Conservation (phyloP, 1,140 invertebrate genomes). For the Pseudomyrmex pallidus region DNA sequence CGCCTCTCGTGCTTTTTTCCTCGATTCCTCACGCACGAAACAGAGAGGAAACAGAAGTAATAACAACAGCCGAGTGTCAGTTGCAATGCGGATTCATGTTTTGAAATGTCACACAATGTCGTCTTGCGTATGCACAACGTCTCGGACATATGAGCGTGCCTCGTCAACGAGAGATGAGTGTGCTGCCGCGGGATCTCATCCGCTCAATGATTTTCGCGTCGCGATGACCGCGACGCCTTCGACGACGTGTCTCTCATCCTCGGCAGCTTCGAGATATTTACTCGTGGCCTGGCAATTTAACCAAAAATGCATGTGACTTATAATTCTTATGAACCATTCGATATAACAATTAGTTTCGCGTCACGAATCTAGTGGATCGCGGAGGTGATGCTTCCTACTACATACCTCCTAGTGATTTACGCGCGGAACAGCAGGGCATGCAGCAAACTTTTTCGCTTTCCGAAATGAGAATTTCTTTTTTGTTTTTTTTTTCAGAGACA, state of each 20-base stretch:
- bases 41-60: neutral
- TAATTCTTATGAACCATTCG: neutral
- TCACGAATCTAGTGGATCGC: neutral
- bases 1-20: neutral
- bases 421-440: neutral
- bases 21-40: neutral
- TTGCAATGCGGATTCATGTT: conserved; percentile 67
- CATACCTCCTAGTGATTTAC: conserved; percentile 32
- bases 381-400: too few species aligned
- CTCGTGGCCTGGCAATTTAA: neutral
- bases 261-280: neutral
- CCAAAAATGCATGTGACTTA: neutral
- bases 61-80: conserved; percentile 6
- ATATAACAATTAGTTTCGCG: neutral
- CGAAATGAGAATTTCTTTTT: too few species aligned
- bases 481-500: too few species aligned
- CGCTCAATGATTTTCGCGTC: conserved; percentile 8
- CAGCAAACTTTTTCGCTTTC: too few species aligned
- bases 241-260: neutral
- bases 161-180: neutral
- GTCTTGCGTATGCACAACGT: conserved; percentile 68
- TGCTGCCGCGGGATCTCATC: neutral
- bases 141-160: conserved; percentile 6
- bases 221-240: neutral
- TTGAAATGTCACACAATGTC: conserved; percentile 72